phyloP scores from a whole-genome alignment of 2,888 invertebrate genomes.

The Cremastinae sp. region DNA sequence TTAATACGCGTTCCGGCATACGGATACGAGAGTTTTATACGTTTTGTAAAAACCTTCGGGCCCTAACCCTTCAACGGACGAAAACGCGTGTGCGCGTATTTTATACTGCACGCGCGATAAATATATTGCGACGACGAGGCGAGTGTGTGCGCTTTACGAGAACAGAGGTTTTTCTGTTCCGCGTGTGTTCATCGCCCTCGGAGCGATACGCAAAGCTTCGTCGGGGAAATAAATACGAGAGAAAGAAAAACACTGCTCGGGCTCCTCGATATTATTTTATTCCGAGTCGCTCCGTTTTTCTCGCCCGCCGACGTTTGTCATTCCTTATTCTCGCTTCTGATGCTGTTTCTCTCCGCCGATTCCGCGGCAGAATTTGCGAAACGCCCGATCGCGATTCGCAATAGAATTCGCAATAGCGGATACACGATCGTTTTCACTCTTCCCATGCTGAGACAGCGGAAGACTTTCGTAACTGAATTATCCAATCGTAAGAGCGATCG shows the following conservation, averaged over 20 bases:
- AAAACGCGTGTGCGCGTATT: slow-evolving; percentile 19
- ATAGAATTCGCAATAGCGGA: slow-evolving; percentile 55
- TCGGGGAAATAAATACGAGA: slow-evolving; percentile 33
- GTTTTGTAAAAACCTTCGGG: slow-evolving; percentile 12
- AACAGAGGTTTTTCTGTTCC: slow-evolving; percentile 59
- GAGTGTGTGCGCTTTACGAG: slow-evolving; percentile 14
- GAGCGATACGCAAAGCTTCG: slow-evolving; percentile 13
- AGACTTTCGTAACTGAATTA: slow-evolving; percentile 37
- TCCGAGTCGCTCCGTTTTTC: too few relatives aligned
- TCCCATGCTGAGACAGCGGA: slow-evolving; percentile 26
- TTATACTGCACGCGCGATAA: slow-evolving; percentile 10
- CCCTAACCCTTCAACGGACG: slow-evolving; percentile 48
- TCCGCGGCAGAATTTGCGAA: slow-evolving; percentile 35
- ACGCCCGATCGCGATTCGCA: slow-evolving; percentile 42
- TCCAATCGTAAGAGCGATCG: slow-evolving; percentile 14
- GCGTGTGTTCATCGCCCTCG: slow-evolving; percentile 30
- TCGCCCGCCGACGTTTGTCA: too few relatives aligned
- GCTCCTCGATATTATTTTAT: too few relatives aligned
- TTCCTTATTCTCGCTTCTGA: background rate
- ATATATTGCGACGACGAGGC: slow-evolving; percentile 4
- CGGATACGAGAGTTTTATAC: slow-evolving; percentile 19
- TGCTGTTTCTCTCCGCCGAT: background rate
- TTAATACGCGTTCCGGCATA: slow-evolving; percentile 34
- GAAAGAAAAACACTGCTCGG: too few relatives aligned
- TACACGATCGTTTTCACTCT: slow-evolving; percentile 58